Base-by-base conservation (phyloP, 2,113 vertebrate genomes). In the Platichthys flesus region DNA sequence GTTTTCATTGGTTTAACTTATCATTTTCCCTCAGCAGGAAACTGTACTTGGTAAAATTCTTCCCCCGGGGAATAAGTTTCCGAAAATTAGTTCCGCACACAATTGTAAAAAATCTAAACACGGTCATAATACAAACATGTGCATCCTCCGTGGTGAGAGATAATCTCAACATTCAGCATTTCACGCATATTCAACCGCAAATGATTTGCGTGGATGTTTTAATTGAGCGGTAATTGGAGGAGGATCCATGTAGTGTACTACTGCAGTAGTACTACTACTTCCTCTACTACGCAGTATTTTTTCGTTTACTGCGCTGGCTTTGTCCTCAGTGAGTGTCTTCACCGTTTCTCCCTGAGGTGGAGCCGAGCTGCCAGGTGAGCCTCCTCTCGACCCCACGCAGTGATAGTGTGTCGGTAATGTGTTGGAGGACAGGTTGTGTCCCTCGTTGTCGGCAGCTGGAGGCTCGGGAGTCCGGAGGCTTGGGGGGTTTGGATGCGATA, bases 201-300 rank as follows among this genome's bases (percentile, higher is more conserved):
- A 79, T 14, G 0, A 79, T 62, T 51, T 18, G 64, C 47, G 28
- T 64, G 62, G 54, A 28, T 74, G 55, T 60, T 45, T 2, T 47
- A 67, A 76, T 77, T 61, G 2, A 16, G 62, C 37, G 21, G 28
- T 45, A 75, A 75, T 72, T 76, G 72, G 55, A 82, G 28, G 66
- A 83, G 90, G 90, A 88, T 77, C 90, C 23, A 85, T 90, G 67
- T 84, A 88, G 70, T 88, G 87, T 62, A 89, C 47, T 92, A 92
- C 91, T 92, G 89, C 86, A 90, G 89, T 93, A 91, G 88, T 92
- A 93, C 85, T 92, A 89, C 88, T 92, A 91, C 92, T 92, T 92
- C 92, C 91, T 92, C 85, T 88, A 91, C 90, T 90, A 91, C 90
- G 89, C 88, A 91, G 89, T 93, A 92, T 86, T 91, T 86, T 91